Conservation (phyloP, 2,888 invertebrate genomes). For the Nipponacmea schrenckii region DNA sequence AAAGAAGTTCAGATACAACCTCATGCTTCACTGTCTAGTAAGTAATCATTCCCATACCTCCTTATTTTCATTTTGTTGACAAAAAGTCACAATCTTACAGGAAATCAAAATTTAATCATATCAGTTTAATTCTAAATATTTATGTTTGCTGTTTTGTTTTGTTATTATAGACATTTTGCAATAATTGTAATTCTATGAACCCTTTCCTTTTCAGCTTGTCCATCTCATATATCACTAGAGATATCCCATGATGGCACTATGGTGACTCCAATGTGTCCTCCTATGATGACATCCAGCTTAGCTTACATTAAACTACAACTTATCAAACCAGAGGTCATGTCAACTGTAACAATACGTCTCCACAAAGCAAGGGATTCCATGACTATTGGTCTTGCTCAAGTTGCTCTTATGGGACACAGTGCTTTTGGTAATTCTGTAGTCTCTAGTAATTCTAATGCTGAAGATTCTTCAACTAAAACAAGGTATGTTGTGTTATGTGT, state of each 20-base stretch:
- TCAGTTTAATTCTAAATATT: not conserved
- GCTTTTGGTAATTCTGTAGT: constrained; percentile 78
- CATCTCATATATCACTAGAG: constrained; percentile 85
- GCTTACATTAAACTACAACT: constrained; percentile 86
- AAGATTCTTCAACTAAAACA: constrained; percentile 63
- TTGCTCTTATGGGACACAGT: constrained; percentile 84
- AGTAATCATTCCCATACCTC: constrained; percentile 35
- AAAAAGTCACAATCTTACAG: not conserved
- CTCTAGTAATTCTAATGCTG: constrained; percentile 48
- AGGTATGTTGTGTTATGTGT: constrained; percentile 46
- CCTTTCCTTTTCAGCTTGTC: constrained; percentile 76
- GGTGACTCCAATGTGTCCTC: constrained; percentile 85
- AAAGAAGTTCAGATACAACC: constrained; percentile 78
- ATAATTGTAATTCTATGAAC: too few species aligned
- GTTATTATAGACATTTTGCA: too few species aligned
- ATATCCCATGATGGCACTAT: constrained; percentile 83
- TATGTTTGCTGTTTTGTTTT: not conserved
- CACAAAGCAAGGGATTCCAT: constrained; percentile 90
- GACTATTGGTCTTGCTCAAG: constrained; percentile 88
- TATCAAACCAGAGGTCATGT: constrained; percentile 85
- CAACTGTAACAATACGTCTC: constrained; percentile 80
- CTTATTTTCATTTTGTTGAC: not conserved
- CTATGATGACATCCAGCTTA: constrained; percentile 83
- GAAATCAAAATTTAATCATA: too few species aligned
- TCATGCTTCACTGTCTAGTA: constrained; percentile 65